Evolutionary conservation across 1,140 invertebrate genomes (phyloP).

Genomic region (Pygmarrhopalites habei): DNA sequence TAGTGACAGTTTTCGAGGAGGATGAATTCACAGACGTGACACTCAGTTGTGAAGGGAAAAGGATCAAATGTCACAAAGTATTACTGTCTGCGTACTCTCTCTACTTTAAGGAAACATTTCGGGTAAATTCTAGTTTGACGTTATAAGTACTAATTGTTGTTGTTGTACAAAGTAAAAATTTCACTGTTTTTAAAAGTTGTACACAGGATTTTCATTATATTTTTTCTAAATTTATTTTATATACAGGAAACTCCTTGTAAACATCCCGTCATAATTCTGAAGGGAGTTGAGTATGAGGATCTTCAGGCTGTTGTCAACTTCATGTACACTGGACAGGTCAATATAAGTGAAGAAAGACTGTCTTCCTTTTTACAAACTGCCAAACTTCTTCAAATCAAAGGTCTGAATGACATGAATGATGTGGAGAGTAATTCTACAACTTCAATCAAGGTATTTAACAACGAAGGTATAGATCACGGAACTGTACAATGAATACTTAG

Average conservation of each 20-base stretch:
- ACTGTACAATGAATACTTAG: too few relatives aligned
- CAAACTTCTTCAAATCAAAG: slow-evolving; percentile 57
- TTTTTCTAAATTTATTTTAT: slow-evolving; percentile 29
- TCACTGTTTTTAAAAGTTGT: too few relatives aligned
- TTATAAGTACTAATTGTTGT: too few relatives aligned
- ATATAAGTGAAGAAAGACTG: slow-evolving; percentile 57
- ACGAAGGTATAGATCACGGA: too few relatives aligned
- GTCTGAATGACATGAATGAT: slow-evolving; percentile 47
- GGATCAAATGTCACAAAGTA: slow-evolving; percentile 55
- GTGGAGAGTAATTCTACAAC: slow-evolving; percentile 31
- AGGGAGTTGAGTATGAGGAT: slow-evolving; percentile 48
- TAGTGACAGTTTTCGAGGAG: slow-evolving; percentile 68
- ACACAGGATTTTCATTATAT: too few relatives aligned
- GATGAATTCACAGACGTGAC: slow-evolving; percentile 78
- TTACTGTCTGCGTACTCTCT: slow-evolving; percentile 50
- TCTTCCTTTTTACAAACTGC: slow-evolving; percentile 57
- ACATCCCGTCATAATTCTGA: slow-evolving; percentile 51
- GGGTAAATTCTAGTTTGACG: slow-evolving; percentile 56
- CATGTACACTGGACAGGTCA: slow-evolving; percentile 57
- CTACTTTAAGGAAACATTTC: slow-evolving; percentile 65
- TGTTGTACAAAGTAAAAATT: too few relatives aligned
- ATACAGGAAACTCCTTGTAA: slow-evolving; percentile 50
- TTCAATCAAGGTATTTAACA: not conserved
- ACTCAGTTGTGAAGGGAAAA: slow-evolving; percentile 71
- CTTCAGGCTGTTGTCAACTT: slow-evolving; percentile 49